Evolutionary conservation across 2,113 vertebrate species (phyloP).

Genomic region (Bos indicus): DNA sequence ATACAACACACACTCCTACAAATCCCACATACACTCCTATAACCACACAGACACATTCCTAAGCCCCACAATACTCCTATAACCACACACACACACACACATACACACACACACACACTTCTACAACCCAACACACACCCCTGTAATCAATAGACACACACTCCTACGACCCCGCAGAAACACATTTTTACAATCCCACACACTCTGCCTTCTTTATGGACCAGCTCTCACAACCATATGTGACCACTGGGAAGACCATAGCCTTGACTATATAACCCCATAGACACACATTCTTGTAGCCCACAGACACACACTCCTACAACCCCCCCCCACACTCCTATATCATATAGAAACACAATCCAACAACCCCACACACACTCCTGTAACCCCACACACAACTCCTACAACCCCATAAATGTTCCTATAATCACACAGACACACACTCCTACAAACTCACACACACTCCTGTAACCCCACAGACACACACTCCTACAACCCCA

Average conservation of each 20-base stretch:
- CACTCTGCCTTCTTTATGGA: background rate
- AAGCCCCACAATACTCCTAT: background rate
- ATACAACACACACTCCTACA: background rate
- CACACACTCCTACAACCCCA: background rate
- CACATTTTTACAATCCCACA: background rate
- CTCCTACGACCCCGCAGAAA: background rate
- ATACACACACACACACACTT: background rate
- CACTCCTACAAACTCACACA: background rate
- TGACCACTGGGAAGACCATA: no score
- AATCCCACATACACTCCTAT: background rate
- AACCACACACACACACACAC: background rate
- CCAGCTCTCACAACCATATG: no score
- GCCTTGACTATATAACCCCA: background rate
- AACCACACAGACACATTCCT: background rate
- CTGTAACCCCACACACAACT: background rate
- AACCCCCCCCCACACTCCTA: background rate
- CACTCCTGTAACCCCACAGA: background rate
- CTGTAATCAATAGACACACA: background rate
- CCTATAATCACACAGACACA: background rate
- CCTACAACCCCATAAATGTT: background rate
- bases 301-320: background rate
- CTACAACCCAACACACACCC: background rate
- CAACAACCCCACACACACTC: background rate
- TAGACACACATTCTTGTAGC: background rate
- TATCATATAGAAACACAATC: background rate